Evolutionary conservation across 2,113 vertebrate species (phyloP), one percentile per base, ranked within the genome.

Genomic region (Callochromis pleurospilus): DNA sequence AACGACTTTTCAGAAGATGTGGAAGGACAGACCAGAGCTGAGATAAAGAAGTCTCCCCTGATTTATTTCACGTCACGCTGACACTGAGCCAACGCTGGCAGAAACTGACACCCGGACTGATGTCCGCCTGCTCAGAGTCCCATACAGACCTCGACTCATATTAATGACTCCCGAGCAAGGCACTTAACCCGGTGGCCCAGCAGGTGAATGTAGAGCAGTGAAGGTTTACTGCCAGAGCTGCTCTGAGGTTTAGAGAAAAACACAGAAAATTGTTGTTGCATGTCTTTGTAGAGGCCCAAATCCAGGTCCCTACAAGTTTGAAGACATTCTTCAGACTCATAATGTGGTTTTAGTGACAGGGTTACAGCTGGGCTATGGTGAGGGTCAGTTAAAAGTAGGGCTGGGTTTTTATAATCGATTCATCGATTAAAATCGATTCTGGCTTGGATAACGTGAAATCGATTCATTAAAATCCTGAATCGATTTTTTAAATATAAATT

Each of bases 1-100:
- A 82, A 89, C 77, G 86, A 89, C 53, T 85, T 51, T 90, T 68
- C 85, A 83, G 88, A 75, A 88, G 90, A 82, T 85, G 81, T 56
- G 89, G 62, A 70, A n/a, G 55, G 65, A 89, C 33, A 68, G 33
- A 49, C 79, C 55, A 1, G 36, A 7, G 79, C 49, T 19, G 21
- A 82, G 80, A 84, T 84, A 82, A 82, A 86, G 79, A 83, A 38
- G 70, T 26, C 80, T 9, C 53, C 13, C 17, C 6, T 79, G 85
- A 92, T 90, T 89, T 82, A 83, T 80, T 73, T 79, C 29, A 42
- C 49, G 9, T 54, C 81, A 54, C 26, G 2, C 62, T 24, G 88
- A 89, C 68, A 24, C 9, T 0, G 70, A 75, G 70, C 54, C 84
- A 68, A n/a, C 83, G 33, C 40, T 73, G 70, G 42, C 68, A 58